These are phyloP conservation scores for Augochlora pura DNA, from an alignment of 1,140 invertebrate species.

Conservation along the genomic window DNA sequence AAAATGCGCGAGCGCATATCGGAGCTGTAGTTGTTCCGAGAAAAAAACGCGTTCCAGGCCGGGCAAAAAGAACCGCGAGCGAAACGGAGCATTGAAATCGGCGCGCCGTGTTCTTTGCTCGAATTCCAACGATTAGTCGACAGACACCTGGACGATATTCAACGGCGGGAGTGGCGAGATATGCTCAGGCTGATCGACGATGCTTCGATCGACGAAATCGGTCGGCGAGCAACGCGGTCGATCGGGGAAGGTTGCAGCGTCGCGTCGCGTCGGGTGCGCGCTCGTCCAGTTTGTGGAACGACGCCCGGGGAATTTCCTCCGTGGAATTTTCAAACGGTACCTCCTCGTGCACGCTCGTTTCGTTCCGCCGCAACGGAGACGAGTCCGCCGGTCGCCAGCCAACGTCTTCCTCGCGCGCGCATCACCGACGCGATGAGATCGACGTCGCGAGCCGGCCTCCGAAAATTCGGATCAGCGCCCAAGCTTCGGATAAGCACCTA, in stretches of 20 bases:
- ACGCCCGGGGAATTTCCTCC: conserved; percentile 58
- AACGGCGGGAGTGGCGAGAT: not conserved
- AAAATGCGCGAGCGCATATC: too few relatives aligned
- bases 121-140: not conserved
- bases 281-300: conserved; percentile 26
- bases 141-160: not conserved
- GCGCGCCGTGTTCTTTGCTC: not conserved
- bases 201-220: not conserved
- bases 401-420: too few relatives aligned
- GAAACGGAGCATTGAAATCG: not conserved
- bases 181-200: too few relatives aligned
- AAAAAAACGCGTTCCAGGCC: too few relatives aligned
- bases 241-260: conserved; percentile 30
- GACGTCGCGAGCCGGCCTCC: not conserved
- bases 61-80: not conserved
- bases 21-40: too few relatives aligned
- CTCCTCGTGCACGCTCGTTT: conserved; percentile 57
- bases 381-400: not conserved
- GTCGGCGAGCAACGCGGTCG: conserved; percentile 25
- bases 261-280: not conserved
- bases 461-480: too few relatives aligned
- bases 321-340: conserved; percentile 76
- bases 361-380: conserved; percentile 60
- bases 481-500: too few relatives aligned
- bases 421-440: too few relatives aligned